Evolutionary conservation across 1,140 invertebrate species (phyloP).

Genomic region (Octopus sinensis): DNA sequence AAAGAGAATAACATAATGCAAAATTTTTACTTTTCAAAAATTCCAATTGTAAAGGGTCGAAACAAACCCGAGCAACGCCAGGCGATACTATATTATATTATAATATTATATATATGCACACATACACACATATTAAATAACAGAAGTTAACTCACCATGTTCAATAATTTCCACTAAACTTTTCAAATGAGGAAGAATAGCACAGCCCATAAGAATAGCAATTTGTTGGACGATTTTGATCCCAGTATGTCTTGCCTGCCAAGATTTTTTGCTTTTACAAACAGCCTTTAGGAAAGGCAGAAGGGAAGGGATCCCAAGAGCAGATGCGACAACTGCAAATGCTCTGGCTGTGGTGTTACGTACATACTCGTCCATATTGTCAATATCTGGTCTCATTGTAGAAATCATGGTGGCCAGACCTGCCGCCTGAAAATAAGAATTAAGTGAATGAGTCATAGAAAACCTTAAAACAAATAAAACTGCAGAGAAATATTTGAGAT

Average conservation of each 20-base stretch:
- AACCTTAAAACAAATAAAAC: background rate
- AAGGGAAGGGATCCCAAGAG: conserved; percentile 94
- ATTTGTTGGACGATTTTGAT: conserved; percentile 99
- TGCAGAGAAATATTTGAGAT: background rate
- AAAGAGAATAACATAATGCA: too few relatives aligned
- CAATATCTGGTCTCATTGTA: conserved; percentile 99
- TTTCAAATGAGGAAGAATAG: conserved; percentile 96
- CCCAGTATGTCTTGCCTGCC: conserved; percentile 98
- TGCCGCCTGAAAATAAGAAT: conserved; percentile 69
- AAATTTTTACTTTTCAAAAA: too few relatives aligned
- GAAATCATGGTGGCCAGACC: conserved; percentile 99
- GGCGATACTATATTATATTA: too few relatives aligned
- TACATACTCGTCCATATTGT: conserved; percentile 99
- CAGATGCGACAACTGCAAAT: conserved; percentile 98
- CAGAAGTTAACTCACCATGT: conserved; percentile 68
- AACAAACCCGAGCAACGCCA: too few relatives aligned
- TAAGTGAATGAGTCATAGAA: background rate
- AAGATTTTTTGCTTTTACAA: conserved; percentile 98
- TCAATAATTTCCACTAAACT: conserved; percentile 99
- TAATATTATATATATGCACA: too few relatives aligned
- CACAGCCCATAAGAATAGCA: conserved; percentile 99
- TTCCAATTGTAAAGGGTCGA: too few relatives aligned
- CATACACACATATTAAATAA: too few relatives aligned
- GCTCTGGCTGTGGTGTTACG: conserved; percentile 98
- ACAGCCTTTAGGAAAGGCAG: conserved; percentile 98